Evolutionary conservation across 2,888 invertebrate genomes (phyloP).

Genomic region (Leucoma salicis): DNA sequence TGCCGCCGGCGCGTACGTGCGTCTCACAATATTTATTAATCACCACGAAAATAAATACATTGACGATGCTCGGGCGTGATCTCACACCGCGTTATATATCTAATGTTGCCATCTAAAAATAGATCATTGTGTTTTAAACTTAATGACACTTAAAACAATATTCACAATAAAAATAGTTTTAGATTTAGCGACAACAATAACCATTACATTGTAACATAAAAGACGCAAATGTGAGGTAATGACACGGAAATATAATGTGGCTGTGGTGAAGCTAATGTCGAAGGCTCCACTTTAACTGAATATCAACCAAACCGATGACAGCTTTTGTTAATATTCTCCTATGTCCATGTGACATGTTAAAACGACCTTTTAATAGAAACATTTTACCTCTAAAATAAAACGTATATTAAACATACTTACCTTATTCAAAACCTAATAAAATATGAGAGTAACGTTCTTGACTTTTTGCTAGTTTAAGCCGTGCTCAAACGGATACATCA

Average conservation of each 20-base stretch:
- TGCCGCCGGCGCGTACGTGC: conserved; percentile 61
- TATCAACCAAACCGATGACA: conserved; percentile 5
- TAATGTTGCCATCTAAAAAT: conserved; percentile 67
- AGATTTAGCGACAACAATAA: conserved; percentile 75
- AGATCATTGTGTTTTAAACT: conserved; percentile 64
- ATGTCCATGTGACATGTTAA: conserved; percentile 4
- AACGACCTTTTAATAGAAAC: too few species aligned
- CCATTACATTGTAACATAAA: conserved; percentile 64
- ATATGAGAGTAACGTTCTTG: too few species aligned
- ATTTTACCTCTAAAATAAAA: too few species aligned
- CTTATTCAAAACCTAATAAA: too few species aligned
- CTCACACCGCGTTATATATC: conserved; percentile 61
- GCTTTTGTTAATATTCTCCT: too few species aligned
- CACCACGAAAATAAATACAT: conserved; percentile 73
- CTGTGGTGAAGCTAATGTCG: conserved; percentile 41
- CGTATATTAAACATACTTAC: too few species aligned
- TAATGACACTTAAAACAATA: conserved; percentile 67
- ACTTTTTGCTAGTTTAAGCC: too few species aligned
- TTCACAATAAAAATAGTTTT: conserved; percentile 65
- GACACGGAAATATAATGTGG: conserved; percentile 62
- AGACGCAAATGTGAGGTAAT: conserved; percentile 74
- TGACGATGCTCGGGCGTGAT: conserved; percentile 57
- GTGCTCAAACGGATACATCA: too few species aligned
- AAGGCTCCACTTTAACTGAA: conserved; percentile 62
- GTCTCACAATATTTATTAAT: conserved; percentile 76